Evolutionary conservation across 2,888 invertebrate species (phyloP), one percentile per base, ranked within the genome.

Genomic region (Pimpla rufipes): DNA sequence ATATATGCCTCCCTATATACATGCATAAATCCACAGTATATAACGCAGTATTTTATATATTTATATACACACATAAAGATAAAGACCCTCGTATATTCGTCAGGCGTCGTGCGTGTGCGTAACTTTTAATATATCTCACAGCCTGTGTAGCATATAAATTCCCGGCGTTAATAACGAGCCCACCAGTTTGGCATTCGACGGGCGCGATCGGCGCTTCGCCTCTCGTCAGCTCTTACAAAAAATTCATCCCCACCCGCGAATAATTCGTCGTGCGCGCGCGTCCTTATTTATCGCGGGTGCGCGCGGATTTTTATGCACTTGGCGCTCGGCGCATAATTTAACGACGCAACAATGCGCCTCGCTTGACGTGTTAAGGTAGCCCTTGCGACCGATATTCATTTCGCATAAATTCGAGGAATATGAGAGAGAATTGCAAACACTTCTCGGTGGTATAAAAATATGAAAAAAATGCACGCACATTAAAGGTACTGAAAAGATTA

Each of bases 181-280:
- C 79, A 35, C 67, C 67, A 37, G 57, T 77, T 77, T 77, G 42
- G 52, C 47, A 37, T 66, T 47, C 73, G 73, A 50, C 45, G 57
- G 29, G 59, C 16, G 37, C 16, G 37, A 50, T 67, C 66, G 40
- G 47, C 37, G 13, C 50, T 55, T 57, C 23, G 18, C n/a, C n/a
- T n/a, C 18, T 67, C 57, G 74, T 78, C 40, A 67, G n/a, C 35
- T 66, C 7, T 18, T 7, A 18, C 40, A 55, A n/a, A n/a, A n/a
- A n/a, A n/a, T n/a, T n/a, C n/a, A n/a, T n/a, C n/a, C n/a, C n/a
- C n/a, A n/a, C n/a, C n/a, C n/a, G n/a, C n/a, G n/a, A n/a, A n/a
- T n/a, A n/a, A n/a, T n/a, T n/a, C n/a, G n/a, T 29, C 21, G 21
- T 35, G n/a, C 50, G 50, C 16, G n/a, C 45, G 42, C 67, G 42